These are phyloP conservation scores for Andrena bicolor DNA, from an alignment of 2,888 invertebrate genomes.

Conservation along the genomic window DNA sequence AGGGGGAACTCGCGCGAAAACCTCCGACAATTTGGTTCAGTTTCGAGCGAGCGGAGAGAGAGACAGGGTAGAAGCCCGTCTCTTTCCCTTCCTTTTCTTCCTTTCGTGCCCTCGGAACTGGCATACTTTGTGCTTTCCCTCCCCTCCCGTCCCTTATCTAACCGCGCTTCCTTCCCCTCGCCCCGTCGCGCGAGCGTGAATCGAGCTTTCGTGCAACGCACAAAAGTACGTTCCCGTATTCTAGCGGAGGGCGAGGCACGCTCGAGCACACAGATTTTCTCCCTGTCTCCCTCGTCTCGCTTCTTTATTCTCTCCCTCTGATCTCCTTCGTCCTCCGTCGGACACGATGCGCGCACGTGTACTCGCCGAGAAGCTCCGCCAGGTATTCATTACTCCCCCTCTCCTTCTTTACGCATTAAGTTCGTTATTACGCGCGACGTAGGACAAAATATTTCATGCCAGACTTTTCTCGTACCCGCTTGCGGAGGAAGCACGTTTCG, in stretches of 20 bases:
- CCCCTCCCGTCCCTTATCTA: not conserved
- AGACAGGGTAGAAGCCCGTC: not conserved
- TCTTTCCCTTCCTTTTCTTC: not conserved
- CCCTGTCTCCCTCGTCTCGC: not conserved
- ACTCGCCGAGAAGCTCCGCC: slow-evolving; percentile 42
- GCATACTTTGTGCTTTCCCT: slow-evolving; percentile 9
- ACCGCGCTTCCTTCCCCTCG: not conserved
- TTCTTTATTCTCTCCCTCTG: slow-evolving; percentile 10
- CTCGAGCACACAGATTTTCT: slow-evolving; percentile 45
- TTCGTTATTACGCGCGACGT: slow-evolving; percentile 54
- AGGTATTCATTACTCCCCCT: slow-evolving; percentile 9
- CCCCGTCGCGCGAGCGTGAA: slow-evolving; percentile 40
- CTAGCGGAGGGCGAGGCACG: slow-evolving; percentile 60
- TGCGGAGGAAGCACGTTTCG: slow-evolving; percentile 56
- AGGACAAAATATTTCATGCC: slow-evolving; percentile 57
- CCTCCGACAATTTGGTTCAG: slow-evolving; percentile 11
- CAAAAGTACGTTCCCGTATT: slow-evolving; percentile 47
- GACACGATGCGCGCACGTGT: slow-evolving; percentile 34
- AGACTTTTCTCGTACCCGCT: slow-evolving; percentile 57
- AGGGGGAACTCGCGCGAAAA: not conserved
- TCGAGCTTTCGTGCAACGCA: slow-evolving; percentile 51
- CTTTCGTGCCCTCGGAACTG: slow-evolving; percentile 1
- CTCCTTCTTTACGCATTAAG: slow-evolving; percentile 22
- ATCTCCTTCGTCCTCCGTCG: not conserved
- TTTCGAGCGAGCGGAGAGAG: slow-evolving; percentile 2